Conservation (phyloP, 1,140 invertebrate genomes). For the Daktulosphaira vitifoliae region DNA sequence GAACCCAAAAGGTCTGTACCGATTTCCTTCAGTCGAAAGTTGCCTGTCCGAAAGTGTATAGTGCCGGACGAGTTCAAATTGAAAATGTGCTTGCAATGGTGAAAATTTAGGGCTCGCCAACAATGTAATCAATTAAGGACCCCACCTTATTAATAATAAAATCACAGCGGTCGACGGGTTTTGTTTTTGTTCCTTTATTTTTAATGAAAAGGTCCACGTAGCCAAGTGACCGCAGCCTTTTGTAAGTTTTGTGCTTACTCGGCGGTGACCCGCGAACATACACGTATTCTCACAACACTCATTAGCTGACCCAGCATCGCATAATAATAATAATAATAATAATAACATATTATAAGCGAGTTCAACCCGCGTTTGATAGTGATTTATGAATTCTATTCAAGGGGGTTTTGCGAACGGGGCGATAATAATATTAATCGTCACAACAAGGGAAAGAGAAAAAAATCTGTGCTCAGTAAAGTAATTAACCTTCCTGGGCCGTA, state of each 20-base stretch:
- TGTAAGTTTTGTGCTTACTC: slow-evolving; percentile 31
- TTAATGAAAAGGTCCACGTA: slow-evolving; percentile 11
- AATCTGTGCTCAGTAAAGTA: slow-evolving; percentile 1
- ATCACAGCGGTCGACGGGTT: background rate
- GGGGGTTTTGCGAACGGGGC: background rate
- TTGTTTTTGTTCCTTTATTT: background rate
- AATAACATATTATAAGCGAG: too few species aligned
- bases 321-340: too few species aligned
- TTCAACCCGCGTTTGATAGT: background rate
- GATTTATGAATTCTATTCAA: slow-evolving; percentile 33
- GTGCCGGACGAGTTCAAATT: background rate
- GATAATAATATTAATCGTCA: too few species aligned
- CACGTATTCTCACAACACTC: background rate
- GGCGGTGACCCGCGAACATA: background rate
- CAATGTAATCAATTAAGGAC: too few species aligned
- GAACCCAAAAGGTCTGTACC: background rate
- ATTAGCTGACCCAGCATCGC: slow-evolving; percentile 32
- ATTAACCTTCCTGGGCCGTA: slow-evolving; percentile 11
- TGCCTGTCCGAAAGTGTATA: background rate
- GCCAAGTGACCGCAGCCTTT: slow-evolving; percentile 24
- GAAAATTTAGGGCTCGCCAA: background rate
- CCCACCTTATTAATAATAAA: slow-evolving; percentile 1
- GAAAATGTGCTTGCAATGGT: slow-evolving; percentile 17
- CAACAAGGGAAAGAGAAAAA: background rate
- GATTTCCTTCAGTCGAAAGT: background rate